Evolutionary conservation across 2,888 invertebrate species (phyloP), one percentile per base, ranked within the genome.

Genomic region (Agrotis ipsilon): DNA sequence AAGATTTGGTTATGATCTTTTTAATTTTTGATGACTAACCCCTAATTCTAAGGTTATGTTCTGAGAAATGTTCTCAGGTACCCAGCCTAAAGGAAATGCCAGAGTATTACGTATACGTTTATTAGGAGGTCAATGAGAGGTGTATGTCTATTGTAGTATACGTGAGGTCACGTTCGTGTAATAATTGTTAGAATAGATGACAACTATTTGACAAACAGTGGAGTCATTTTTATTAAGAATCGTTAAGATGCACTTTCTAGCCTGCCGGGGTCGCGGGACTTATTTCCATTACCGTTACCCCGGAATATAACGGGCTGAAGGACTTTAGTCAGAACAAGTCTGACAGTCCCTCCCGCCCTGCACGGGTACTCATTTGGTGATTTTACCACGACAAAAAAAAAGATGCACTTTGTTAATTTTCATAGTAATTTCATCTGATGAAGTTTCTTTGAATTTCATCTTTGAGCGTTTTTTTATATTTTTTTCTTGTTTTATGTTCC

Each of bases 1-100:
- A 77, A 80, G 83, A 80, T 86, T 75, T 84, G 72, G 80, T 73
- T 91, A 88, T 90, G 87, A 90, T 90, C 87, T 89, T 39, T 86
- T 71, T 86, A 82, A 76, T 81, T 80, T 81, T 79, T 86, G 91
- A 90, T 94, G 94, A 93, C 92, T 94, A 93, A 92, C 85, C 80
- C 83, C 72, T 77, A 86, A 85, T 75, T 84, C 91, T 83, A 87
- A 86, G 86, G 82, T 80, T 80, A 78, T 78, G 80, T 93, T 93
- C 94, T 88, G 66, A 85, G 92, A 92, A 93, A 76, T 85, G 79
- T 75, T 85, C 86, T 86, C 90, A 91, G 89, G 88, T 88, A 90
- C 83, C 64, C 70, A 48, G 79, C 66, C 66, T 39, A 88, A 86
- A 92, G 94, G 93, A 94, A 94, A 93, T 94, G 86, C 90, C 92